These are phyloP conservation scores for Nebria brevicollis DNA, from an alignment of 2,888 invertebrate species.

Conservation along the genomic window DNA sequence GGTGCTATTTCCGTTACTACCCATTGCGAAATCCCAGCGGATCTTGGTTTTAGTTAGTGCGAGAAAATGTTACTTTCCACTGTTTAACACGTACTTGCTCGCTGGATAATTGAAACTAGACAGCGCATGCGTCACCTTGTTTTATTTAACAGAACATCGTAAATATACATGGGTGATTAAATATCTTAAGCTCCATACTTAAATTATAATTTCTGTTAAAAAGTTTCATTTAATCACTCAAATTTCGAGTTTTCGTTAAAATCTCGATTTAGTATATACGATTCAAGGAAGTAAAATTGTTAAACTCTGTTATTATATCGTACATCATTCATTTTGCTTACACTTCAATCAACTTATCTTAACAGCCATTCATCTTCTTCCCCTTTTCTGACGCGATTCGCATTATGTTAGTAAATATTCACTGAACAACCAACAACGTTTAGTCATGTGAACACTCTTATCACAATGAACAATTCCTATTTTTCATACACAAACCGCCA, in stretches of 20 bases:
- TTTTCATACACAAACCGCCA: not conserved
- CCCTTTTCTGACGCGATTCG: not conserved
- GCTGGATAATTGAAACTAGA: not conserved
- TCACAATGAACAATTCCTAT: not conserved
- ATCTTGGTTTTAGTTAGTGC: not conserved
- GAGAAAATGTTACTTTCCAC: not conserved
- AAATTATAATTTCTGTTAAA: too few species aligned
- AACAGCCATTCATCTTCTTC: not conserved
- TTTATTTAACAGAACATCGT: not conserved
- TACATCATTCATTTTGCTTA: not conserved
- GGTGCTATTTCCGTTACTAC: not conserved
- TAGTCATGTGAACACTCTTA: not conserved
- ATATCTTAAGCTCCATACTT: too few species aligned
- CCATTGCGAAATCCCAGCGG: not conserved
- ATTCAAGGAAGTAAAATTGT: too few species aligned
- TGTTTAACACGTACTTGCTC: not conserved
- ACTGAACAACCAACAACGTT: not conserved
- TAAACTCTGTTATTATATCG: not conserved
- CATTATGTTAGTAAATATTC: not conserved
- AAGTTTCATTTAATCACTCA: too few species aligned
- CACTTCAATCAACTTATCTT: not conserved
- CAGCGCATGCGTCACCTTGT: not conserved
- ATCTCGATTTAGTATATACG: too few species aligned
- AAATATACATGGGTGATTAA: too few species aligned
- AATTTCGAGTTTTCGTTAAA: too few species aligned